Percentiles rank a stretch among this genome's conserved stretches.
These are phyloP conservation scores for Philypnodon macrostomus DNA, from an alignment of 2,797 vertebrate genomes.

Conservation along the genomic window DNA sequence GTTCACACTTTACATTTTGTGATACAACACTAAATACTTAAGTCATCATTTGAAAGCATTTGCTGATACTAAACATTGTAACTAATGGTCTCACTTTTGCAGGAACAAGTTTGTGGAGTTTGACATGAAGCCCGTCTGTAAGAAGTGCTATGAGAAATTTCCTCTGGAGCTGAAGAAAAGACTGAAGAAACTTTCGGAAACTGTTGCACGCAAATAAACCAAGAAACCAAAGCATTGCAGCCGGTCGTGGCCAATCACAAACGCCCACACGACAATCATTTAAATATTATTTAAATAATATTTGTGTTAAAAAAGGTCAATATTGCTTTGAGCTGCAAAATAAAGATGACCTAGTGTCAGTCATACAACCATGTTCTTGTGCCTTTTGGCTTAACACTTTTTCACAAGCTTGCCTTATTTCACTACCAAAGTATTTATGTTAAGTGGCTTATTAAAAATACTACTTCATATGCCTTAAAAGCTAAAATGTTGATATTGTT, in stretches of 20 bases:
- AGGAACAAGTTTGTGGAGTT: slow-evolving; percentile 99
- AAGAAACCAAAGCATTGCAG: not conserved
- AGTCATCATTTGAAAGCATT: not conserved
- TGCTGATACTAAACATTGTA: too few species aligned
- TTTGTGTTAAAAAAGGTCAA: slow-evolving; percentile 14
- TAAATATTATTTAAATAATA: slow-evolving; percentile 14
- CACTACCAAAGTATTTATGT: slow-evolving; percentile 16
- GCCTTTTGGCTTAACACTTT: slow-evolving; percentile 41
- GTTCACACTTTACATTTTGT: too few species aligned
- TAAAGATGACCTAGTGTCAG: slow-evolving; percentile 1
- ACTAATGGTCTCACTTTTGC: slow-evolving; percentile 25
- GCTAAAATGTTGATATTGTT: slow-evolving; percentile 23
- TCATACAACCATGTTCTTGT: slow-evolving; percentile 20
- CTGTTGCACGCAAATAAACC: slow-evolving; percentile 82
- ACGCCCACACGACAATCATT: slow-evolving; percentile 13
- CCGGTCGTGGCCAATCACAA: not conserved
- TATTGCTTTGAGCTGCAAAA: not conserved
- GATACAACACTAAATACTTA: too few species aligned
- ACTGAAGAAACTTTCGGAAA: slow-evolving; percentile 95
- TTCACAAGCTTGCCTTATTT: slow-evolving; percentile 48
- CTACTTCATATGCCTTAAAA: not conserved
- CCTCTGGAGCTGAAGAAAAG: slow-evolving; percentile 98
- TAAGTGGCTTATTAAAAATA: slow-evolving; percentile 10
- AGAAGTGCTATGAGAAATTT: slow-evolving; percentile 99
- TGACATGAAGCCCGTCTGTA: slow-evolving; percentile 99